These are phyloP conservation scores for Nowickia ferox DNA, from an alignment of 2,888 invertebrate species.

Conservation along the genomic window DNA sequence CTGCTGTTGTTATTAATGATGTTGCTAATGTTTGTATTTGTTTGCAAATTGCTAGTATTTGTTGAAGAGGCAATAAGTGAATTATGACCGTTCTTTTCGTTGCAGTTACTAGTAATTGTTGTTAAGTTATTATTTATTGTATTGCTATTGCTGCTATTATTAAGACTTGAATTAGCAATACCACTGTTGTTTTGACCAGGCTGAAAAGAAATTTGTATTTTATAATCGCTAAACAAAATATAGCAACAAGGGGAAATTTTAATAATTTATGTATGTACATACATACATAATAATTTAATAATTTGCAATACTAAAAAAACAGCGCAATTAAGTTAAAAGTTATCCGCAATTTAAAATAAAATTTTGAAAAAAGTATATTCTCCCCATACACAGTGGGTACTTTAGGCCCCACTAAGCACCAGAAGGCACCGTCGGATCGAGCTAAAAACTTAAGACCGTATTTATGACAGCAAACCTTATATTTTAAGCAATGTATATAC, in stretches of 20 bases:
- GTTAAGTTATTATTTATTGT: slow-evolving; percentile 51
- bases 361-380: no score
- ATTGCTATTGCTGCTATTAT: slow-evolving; percentile 60
- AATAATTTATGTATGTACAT: not conserved
- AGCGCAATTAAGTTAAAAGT: no score
- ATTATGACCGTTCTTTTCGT: slow-evolving; percentile 38
- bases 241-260: not conserved
- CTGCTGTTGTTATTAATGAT: slow-evolving; percentile 68
- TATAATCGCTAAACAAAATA: not conserved
- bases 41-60: slow-evolving; percentile 48
- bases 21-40: slow-evolving; percentile 69
- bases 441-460: no score
- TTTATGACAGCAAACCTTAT: no score
- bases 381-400: no score
- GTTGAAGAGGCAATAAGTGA: slow-evolving; percentile 41
- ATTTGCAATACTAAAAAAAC: no score
- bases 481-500: no score
- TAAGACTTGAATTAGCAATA: slow-evolving; percentile 64
- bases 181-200: slow-evolving; percentile 73
- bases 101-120: slow-evolving; percentile 47
- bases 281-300: no score
- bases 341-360: no score
- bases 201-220: slow-evolving; percentile 53
- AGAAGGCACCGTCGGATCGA: no score
- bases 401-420: no score